Conservation (phyloP, 2,888 invertebrate genomes). For the Aspidapion aeneum region DNA sequence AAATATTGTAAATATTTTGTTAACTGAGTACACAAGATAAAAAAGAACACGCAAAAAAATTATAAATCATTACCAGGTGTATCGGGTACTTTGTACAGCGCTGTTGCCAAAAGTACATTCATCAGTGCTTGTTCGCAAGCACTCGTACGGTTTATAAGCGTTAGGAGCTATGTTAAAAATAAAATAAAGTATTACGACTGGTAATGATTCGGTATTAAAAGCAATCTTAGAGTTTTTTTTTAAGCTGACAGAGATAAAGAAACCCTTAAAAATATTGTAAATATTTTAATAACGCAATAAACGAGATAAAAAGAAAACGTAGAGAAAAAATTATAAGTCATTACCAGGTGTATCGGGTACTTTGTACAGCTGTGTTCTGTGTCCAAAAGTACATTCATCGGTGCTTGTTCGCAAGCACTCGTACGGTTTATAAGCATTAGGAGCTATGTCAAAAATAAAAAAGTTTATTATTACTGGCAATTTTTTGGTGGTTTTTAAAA, state of each 20-base stretch:
- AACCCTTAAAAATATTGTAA: not conserved
- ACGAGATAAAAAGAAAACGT: too few species aligned
- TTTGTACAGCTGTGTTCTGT: conserved; percentile 52
- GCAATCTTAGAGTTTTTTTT: too few species aligned
- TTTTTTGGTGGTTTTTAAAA: too few species aligned
- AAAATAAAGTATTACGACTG: too few species aligned
- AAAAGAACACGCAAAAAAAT: too few species aligned
- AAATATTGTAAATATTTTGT: too few species aligned
- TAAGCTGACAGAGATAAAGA: too few species aligned
- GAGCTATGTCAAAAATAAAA: conserved; percentile 33
- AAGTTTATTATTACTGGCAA: too few species aligned
- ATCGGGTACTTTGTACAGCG: conserved; percentile 44
- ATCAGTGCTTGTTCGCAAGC: conserved; percentile 33
- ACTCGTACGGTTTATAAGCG: conserved; percentile 40
- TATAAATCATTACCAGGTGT: too few species aligned
- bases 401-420: conserved; percentile 30
- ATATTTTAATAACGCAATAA: not conserved
- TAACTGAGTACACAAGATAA: too few species aligned
- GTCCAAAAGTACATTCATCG: conserved; percentile 53
- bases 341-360: conserved; percentile 34
- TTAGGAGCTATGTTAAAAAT: conserved; percentile 39
- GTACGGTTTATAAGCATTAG: conserved; percentile 42
- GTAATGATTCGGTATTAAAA: too few species aligned
- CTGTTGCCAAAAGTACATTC: conserved; percentile 54
- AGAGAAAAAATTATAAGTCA: not conserved